Evolutionary conservation across 2,888 invertebrate species (phyloP), one percentile per base, ranked within the genome.

Genomic region (Ichneumon xanthorius): DNA sequence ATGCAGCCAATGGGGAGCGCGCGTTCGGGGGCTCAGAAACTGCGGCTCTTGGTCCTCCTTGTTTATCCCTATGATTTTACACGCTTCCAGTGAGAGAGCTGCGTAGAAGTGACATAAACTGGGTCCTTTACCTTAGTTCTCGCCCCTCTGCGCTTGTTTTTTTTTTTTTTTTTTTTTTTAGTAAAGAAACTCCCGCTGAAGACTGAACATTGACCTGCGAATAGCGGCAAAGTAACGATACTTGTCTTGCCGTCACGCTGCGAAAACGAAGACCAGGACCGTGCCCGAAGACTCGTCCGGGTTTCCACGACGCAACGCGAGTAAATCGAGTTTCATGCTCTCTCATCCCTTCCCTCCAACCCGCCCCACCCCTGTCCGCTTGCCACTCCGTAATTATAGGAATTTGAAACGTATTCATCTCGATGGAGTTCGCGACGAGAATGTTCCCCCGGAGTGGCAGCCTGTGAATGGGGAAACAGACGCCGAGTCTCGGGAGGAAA

Each of bases 311-410:
- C 26, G 61, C 30, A 61, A 61, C 61, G 26, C 7, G 26, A 30
- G 11, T 61, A 30, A 61, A 26, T 61, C 61, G 61, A 61, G 61
- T 61, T 61, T 22, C 53, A 19, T 19, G 7, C 26, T 61, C 61
- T 26, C 30, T 26, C 14, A 61, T 11, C 30, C 26, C 22, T 26
- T 26, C n/a, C 30, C 30, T 30, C 30, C 3, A 30, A 30, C 2
- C 30, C 2, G 2, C 22, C 58, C 58, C 5, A 22, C 11, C 5
- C 5, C 55, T 37, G 53, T 26, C 26, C 58, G 50, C n/a, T 72
- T 16, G 53, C n/a, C n/a, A 19, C 61, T 61, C 40, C 26, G 53
- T 81, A 68, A 68, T 81, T 75, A 68, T 40, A 48, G 45, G n/a
- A 68, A 61, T 50, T 48, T 19, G 37, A 37, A 68, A 75, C 9